Evolutionary conservation across 1,140 invertebrate genomes (phyloP), one percentile per base, ranked within the genome.

Genomic region (Laupala kohalensis): DNA sequence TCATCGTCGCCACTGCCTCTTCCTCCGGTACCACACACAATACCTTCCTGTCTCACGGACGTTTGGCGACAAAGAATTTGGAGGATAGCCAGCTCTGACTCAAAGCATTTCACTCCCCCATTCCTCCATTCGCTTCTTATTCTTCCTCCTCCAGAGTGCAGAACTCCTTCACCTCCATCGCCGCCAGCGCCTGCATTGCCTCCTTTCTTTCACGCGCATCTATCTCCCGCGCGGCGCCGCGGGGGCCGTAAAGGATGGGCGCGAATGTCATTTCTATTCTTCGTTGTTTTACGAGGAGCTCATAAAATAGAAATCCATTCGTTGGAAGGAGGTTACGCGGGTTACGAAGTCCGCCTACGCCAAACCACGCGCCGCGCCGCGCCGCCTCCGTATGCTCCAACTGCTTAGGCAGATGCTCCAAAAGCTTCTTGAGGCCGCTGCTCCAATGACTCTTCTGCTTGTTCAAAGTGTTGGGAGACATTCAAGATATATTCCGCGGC

Each of bases 11-110:
- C n/a, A n/a, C n/a, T n/a, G n/a, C n/a, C n/a, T n/a, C n/a, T n/a
- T n/a, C 67, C n/a, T 3, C 15, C 27, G 28, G 23, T 27, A 68
- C 67, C 67, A n/a, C 67, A 24, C 6, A 68, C 67, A 68, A 68
- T 68, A 68, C 67, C 67, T 68, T 29, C 26, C 19, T 37, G 67
- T 3, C 67, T 29, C 67, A 37, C 27, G 3, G 29, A 37, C 28
- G 24, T 68, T 68, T 68, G 67, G 67, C 67, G 67, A 68, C 67
- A 68, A 68, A 68, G 67, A 68, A 68, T 68, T 68, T 68, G 67
- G 67, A 68, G 67, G 29, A 29, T 68, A 3, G 67, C 67, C 67
- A 68, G 29, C 27, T 68, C 67, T 68, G 67, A 27, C 29, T 28
- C 67, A 67, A 67, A 67, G 67, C 67, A 13, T 23, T 25, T 6